Evolutionary conservation across 1,140 invertebrate genomes (phyloP).

Genomic region (Cherax quadricarinatus): DNA sequence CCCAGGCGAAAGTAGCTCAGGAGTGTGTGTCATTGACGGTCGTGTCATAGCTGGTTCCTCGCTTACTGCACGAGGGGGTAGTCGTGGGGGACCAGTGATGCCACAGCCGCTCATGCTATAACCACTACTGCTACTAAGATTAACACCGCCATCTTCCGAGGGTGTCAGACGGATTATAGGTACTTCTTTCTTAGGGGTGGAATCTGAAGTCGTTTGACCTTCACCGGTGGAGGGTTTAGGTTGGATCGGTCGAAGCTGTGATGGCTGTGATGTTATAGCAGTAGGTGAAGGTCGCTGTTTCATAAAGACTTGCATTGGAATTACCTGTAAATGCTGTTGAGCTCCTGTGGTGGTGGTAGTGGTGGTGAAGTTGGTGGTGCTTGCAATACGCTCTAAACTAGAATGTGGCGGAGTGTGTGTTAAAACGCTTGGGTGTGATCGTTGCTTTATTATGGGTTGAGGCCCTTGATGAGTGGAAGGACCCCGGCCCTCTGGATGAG

Average conservation of each 20-base stretch:
- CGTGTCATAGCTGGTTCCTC: constrained; percentile 68
- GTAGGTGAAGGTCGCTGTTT: constrained; percentile 73
- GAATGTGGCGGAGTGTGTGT: constrained; percentile 55
- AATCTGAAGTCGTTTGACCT: constrained; percentile 24
- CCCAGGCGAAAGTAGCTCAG: constrained; percentile 47
- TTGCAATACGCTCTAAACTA: constrained; percentile 16
- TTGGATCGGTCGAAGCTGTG: constrained; percentile 69
- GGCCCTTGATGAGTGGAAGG: constrained; percentile 41
- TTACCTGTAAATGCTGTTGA: constrained; percentile 63
- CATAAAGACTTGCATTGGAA: constrained; percentile 73
- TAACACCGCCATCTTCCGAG: constrained; percentile 56
- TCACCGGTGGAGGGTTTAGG: constrained; percentile 60
- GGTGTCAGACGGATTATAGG: constrained; percentile 68
- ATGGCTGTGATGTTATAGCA: constrained; percentile 55
- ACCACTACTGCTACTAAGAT: constrained; percentile 15
- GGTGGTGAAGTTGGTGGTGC: constrained; percentile 6
- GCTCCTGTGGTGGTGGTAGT: constrained; percentile 18
- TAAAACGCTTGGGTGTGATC: constrained; percentile 70
- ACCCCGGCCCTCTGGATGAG: constrained; percentile 50
- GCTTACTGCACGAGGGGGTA: constrained; percentile 60
- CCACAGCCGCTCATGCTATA: constrained; percentile 13
- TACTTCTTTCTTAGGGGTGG: constrained; percentile 53
- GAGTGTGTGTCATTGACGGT: constrained; percentile 16
- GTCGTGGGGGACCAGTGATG: constrained; percentile 22
- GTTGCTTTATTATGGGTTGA: constrained; percentile 63